Evolutionary conservation across 53 echinoderm and acorn worm species (phyloP).

Genomic region (Luidia sarsii): DNA sequence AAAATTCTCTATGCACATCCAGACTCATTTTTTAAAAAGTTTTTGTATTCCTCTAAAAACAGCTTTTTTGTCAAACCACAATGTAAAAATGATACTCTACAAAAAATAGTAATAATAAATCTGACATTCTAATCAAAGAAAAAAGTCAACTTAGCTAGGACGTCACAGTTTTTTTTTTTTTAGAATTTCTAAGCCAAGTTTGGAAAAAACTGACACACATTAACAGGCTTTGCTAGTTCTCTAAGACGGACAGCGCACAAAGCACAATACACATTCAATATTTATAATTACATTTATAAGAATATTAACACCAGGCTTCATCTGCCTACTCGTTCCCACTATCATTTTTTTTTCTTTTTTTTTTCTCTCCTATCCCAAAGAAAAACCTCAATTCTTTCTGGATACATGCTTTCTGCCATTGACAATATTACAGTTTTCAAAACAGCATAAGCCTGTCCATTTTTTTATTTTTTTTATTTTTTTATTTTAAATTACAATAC

Average conservation of each 20-base stretch:
- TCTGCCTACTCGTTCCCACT: neutral
- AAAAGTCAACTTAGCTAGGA: conserved; percentile 29
- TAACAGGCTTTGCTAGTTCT: conserved; percentile 26
- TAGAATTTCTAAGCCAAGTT: conserved; percentile 36
- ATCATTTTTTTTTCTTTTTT: neutral
- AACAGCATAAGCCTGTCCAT: conserved; percentile 49
- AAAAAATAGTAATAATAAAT: too few species aligned
- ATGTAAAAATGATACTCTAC: conserved; percentile 34
- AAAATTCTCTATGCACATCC: conserved; percentile 50
- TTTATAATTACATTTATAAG: conserved; percentile 57
- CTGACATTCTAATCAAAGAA: conserved; percentile 24
- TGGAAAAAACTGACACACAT: conserved; percentile 32
- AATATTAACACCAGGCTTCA: conserved; percentile 56
- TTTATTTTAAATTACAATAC: conserved; percentile 58
- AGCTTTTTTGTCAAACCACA: conserved; percentile 55
- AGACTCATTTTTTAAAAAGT: conserved; percentile 21
- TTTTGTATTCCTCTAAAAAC: conserved; percentile 26
- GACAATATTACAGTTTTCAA: conserved; percentile 47
- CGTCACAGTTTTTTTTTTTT: conserved; percentile 49
- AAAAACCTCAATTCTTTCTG: neutral
- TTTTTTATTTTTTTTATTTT: too few species aligned
- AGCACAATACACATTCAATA: conserved; percentile 55
- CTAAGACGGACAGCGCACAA: conserved; percentile 50
- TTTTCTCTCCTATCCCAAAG: neutral
- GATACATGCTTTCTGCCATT: neutral